phyloP scores from a whole-genome alignment of 2,113 vertebrate species.

The Poeciliopsis retropinna region DNA sequence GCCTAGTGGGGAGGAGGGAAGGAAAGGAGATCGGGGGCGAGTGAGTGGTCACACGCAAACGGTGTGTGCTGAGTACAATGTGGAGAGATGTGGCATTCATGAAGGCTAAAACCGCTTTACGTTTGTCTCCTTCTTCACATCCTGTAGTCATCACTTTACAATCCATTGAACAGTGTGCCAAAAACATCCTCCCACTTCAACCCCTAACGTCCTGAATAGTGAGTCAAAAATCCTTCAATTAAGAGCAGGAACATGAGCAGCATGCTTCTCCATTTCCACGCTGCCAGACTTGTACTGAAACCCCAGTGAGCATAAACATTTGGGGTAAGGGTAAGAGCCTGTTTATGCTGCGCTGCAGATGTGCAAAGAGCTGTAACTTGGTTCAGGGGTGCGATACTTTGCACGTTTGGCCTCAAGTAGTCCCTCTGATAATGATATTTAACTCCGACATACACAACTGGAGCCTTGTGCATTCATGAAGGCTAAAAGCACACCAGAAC shows the following conservation, averaged over 20 bases:
- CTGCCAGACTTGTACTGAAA: neutral
- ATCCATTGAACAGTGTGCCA: neutral
- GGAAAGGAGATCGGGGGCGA: constrained; percentile 47
- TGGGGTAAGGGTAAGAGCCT: neutral
- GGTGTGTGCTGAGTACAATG: constrained; percentile 39
- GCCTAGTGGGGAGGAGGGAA: constrained; percentile 48
- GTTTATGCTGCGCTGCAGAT: neutral
- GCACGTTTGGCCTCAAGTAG: neutral
- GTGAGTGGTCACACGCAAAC: constrained; percentile 67
- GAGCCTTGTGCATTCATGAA: neutral
- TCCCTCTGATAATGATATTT: neutral
- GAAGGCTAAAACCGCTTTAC: constrained; percentile 41
- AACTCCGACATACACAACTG: neutral
- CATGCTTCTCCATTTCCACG: neutral
- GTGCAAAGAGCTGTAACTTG: neutral
- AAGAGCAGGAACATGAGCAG: neutral
- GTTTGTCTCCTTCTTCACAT: constrained; percentile 8
- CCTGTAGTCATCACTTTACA: neutral
- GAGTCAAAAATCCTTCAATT: neutral
- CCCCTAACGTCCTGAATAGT: neutral
- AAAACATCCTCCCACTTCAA: neutral
- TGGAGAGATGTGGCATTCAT: constrained; percentile 41
- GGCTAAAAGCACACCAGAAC: neutral
- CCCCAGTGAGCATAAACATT: neutral
- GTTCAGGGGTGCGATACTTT: neutral